phyloP scores from a whole-genome alignment of 2,888 invertebrate species.

The Diadegma fenestrale region DNA sequence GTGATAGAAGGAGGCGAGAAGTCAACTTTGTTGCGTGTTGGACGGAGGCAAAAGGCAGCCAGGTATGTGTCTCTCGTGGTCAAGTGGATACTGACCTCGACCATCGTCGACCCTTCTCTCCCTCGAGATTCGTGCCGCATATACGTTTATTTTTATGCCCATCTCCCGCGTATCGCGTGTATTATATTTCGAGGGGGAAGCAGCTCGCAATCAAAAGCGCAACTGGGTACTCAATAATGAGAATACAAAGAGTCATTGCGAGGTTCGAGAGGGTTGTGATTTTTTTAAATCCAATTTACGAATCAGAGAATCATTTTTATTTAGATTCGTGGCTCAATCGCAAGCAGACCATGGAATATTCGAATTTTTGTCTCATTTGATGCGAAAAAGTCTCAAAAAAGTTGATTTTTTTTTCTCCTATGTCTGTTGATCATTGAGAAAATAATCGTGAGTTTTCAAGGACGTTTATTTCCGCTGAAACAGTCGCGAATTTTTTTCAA shows the following conservation, averaged over 20 bases:
- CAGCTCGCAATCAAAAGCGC: slow-evolving; percentile 3
- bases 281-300: neutral
- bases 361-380: neutral
- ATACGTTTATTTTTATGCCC: neutral
- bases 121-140: slow-evolving; percentile 54
- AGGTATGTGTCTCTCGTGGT: slow-evolving; percentile 71
- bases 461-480: neutral
- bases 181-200: neutral
- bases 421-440: neutral
- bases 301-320: neutral
- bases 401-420: neutral
- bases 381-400: neutral
- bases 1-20: slow-evolving; percentile 40
- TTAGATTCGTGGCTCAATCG: neutral
- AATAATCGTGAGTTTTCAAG: no score
- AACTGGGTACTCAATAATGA: neutral
- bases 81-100: slow-evolving; percentile 73
- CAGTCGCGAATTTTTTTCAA: neutral
- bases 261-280: neutral
- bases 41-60: slow-evolving; percentile 59
- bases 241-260: neutral
- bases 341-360: neutral
- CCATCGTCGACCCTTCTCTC: slow-evolving; percentile 69
- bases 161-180: slow-evolving; percentile 5
- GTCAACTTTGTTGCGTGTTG: slow-evolving; percentile 65